These are phyloP conservation scores for Fregetta grallaria DNA, from an alignment of 2,113 vertebrate species.

Conservation along the genomic window DNA sequence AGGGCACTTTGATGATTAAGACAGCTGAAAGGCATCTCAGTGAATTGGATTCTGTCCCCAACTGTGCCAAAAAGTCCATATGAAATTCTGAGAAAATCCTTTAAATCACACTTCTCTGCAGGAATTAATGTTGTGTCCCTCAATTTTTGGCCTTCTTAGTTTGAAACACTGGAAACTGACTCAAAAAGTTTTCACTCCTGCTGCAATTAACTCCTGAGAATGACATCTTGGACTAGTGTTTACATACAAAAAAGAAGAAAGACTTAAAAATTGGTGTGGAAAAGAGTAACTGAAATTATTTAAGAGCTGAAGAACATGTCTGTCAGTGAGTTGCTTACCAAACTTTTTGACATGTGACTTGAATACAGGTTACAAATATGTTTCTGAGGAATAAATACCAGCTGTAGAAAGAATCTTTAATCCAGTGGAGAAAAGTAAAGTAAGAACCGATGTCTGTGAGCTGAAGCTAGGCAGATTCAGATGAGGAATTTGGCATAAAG, in stretches of 20 bases:
- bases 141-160: not conserved
- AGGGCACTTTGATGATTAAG: not conserved
- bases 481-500: not conserved
- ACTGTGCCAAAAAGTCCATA: not conserved
- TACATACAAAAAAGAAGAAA: not conserved
- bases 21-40: not conserved
- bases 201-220: not conserved
- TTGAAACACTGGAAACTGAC: not conserved
- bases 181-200: not conserved
- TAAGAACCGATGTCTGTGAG: not conserved
- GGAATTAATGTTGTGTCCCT: not conserved
- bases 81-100: slow-evolving; percentile 21
- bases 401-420: not conserved
- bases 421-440: not conserved
- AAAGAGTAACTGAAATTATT: not conserved
- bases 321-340: not conserved
- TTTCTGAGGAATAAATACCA: not conserved
- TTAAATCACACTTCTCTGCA: not conserved
- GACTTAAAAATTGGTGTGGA: not conserved
- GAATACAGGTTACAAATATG: not conserved
- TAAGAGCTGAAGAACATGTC: not conserved
- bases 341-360: not conserved
- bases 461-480: not conserved
- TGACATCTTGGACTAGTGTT: not conserved
- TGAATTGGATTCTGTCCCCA: not conserved